Conservation (phyloP, 2,113 vertebrate species). For the Rhinolophus ferrumequinum region DNA sequence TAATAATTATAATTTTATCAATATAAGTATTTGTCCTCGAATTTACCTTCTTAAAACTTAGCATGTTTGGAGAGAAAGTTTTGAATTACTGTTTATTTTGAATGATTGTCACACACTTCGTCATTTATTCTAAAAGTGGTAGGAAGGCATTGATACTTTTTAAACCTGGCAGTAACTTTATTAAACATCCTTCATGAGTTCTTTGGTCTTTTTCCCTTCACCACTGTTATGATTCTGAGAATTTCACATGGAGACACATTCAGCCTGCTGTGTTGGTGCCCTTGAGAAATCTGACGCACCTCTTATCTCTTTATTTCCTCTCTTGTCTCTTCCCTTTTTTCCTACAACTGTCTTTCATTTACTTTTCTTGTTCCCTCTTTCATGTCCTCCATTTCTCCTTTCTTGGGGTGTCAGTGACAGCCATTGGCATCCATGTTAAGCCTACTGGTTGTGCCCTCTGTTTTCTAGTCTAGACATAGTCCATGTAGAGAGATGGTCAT, state of each 20-base stretch:
- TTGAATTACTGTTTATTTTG: conserved; percentile 11
- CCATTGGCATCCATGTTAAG: neutral
- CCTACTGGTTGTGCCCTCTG: neutral
- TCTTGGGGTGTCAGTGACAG: neutral
- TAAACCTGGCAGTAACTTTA: neutral
- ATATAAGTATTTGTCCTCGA: neutral
- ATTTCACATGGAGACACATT: neutral
- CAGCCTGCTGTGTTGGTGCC: neutral
- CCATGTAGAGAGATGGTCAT: neutral
- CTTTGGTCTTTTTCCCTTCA: neutral
- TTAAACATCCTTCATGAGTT: neutral
- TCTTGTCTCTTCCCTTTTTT: neutral
- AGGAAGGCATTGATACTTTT: neutral
- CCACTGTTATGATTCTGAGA: neutral
- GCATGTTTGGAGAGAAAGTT: neutral
- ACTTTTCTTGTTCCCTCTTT: neutral
- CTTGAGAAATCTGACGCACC: neutral
- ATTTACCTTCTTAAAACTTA: conserved; percentile 21
- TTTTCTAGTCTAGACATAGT: neutral
- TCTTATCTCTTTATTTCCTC: neutral
- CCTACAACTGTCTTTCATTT: neutral
- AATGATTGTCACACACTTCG: neutral
- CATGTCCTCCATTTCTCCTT: neutral
- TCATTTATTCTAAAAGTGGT: conserved; percentile 38
- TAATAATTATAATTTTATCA: conserved; percentile 27